Evolutionary conservation across 2,113 vertebrate species (phyloP).

Genomic region (Gobiocypris rarus): DNA sequence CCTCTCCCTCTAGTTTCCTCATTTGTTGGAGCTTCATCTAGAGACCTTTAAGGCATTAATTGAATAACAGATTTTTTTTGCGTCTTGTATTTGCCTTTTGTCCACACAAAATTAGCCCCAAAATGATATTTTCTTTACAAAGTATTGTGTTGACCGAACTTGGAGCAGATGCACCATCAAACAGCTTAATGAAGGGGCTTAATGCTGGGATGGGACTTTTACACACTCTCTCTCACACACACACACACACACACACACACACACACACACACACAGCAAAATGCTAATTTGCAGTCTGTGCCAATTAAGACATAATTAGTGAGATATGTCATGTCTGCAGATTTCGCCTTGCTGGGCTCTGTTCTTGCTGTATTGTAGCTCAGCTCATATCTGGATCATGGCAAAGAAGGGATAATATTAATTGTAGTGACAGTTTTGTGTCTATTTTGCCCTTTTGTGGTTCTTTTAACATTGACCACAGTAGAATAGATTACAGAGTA

Average conservation of each 20-base stretch:
- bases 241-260: slow-evolving; percentile 45
- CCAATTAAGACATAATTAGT: slow-evolving; percentile 71
- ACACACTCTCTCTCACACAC: slow-evolving; percentile 62
- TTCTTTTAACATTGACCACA: slow-evolving; percentile 12
- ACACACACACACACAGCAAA: slow-evolving; percentile 62
- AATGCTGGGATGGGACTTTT: slow-evolving; percentile 69
- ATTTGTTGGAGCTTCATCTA: slow-evolving; percentile 62
- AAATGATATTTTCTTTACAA: slow-evolving; percentile 60
- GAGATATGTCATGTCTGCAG: slow-evolving; percentile 55
- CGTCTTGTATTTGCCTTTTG: slow-evolving; percentile 72
- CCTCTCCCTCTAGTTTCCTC: slow-evolving; percentile 61
- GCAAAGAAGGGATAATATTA: neutral
- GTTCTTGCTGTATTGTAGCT: neutral
- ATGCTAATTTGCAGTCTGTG: slow-evolving; percentile 73
- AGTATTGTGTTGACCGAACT: slow-evolving; percentile 11
- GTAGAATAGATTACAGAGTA: slow-evolving; percentile 18
- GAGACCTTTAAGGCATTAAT: slow-evolving; percentile 67
- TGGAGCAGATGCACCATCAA: slow-evolving; percentile 44
- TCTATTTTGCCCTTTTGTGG: neutral
- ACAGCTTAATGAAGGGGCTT: slow-evolving; percentile 71
- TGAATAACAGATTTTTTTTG: slow-evolving; percentile 75
- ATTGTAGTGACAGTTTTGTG: slow-evolving; percentile 9
- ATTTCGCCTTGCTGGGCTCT: slow-evolving; percentile 40
- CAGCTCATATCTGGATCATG: slow-evolving; percentile 14
- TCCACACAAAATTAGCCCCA: slow-evolving; percentile 68